Percentiles rank a stretch among this genome's conserved stretches.
phyloP scores from a whole-genome alignment of 1,140 invertebrate genomes.

The Frieseomelitta varia region DNA sequence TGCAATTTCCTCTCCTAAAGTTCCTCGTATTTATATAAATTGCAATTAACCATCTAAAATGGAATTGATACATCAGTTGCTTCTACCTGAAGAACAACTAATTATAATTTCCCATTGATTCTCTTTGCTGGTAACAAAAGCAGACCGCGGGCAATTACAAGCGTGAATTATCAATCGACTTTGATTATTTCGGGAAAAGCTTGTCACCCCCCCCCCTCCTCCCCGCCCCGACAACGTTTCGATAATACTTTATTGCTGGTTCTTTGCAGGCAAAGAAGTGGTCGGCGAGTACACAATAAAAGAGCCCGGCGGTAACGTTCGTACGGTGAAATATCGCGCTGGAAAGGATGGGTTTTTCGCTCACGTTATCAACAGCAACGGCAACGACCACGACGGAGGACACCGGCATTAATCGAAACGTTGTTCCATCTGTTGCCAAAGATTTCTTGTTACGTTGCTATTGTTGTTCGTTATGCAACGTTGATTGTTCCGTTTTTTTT shows the following conservation, averaged over 20 bases:
- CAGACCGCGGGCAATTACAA: neutral
- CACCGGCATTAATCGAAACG: constrained; percentile 17
- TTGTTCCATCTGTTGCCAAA: neutral
- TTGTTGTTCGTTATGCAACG: constrained; percentile 34
- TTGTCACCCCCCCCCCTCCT: too few relatives aligned
- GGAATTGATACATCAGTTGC: neutral
- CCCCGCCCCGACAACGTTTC: too few relatives aligned
- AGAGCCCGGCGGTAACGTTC: constrained; percentile 77
- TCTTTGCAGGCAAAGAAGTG: constrained; percentile 73
- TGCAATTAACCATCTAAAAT: neutral
- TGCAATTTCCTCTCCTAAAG: neutral
- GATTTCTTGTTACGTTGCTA: constrained; percentile 10
- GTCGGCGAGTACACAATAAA: constrained; percentile 89
- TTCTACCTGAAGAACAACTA: neutral
- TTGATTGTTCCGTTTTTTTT: constrained; percentile 1
- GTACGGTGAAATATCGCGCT: constrained; percentile 78
- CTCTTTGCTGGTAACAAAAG: neutral
- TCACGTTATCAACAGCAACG: constrained; percentile 86
- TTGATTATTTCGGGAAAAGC: too few relatives aligned
- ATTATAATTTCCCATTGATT: constrained; percentile 12
- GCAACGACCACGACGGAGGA: constrained; percentile 68
- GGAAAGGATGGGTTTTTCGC: constrained; percentile 82
- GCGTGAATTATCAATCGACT: neutral
- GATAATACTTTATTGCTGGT: constrained; percentile 50
- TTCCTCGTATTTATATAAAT: constrained; percentile 16